Evolutionary conservation across 2,113 vertebrate species (phyloP), one percentile per base, ranked within the genome.

Genomic region (Coryphaenoides rupestris): DNA sequence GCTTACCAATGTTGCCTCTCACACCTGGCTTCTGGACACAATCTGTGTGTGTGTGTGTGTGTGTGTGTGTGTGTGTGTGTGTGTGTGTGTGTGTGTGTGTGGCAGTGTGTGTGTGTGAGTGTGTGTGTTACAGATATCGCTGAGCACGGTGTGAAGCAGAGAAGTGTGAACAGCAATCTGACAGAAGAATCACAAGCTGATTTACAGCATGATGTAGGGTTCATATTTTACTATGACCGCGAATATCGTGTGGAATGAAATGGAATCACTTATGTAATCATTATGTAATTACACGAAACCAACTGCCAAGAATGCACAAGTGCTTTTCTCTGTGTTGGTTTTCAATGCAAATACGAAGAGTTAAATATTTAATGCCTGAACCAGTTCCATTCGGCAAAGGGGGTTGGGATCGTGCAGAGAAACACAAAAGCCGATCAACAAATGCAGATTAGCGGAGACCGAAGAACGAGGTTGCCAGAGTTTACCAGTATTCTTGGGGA

Each of bases 401-500:
- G 13, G 47, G 47, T 17, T 17, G 17, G 47, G 47, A 6, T n/a
- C 14, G 47, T 1, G 47, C 1, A 50, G 21, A 55, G 21, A 22
- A 52, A 13, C 53, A 55, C 12, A 7, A 55, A 21, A 21, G 21
- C 53, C 5, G 53, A 55, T 55, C 13, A 50, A 50, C 47, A 50
- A 50, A 50, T 17, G 47, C 46, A 47, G 46, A 26, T 26, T 3
- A 80, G 77, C 77, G 78, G 72, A 80, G 79, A 77, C 70, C 57
- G 46, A 26, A 69, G 67, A 46, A 75, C 54, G 66, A 77, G 77
- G 72, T 21, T 77, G 71, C 63, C 55, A 17, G 62, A 82, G 72
- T 82, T 79, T 78, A 76, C 73, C 49, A 52, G 60, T 65, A 68
- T 72, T 67, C 52, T 70, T 67, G 61, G 47, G n/a, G 5, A 60